Conservation (phyloP, 1,140 invertebrate species). For the Sarcophaga bullata region DNA sequence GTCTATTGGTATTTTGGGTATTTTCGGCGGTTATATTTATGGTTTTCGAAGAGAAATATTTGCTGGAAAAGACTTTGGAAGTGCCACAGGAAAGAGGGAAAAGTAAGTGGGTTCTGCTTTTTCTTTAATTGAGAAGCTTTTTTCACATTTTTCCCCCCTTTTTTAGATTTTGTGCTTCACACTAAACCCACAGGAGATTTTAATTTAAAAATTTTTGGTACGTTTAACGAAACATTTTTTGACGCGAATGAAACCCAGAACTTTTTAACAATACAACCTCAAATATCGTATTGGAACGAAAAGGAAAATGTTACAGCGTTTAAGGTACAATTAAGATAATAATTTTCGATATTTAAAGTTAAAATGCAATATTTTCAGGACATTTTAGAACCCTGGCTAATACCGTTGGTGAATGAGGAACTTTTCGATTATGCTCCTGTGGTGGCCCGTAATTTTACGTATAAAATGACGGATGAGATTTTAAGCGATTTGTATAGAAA, state of each 20-base stretch:
- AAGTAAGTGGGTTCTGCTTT: slow-evolving; percentile 47
- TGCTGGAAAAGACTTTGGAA: slow-evolving; percentile 58
- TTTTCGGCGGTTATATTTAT: slow-evolving; percentile 57
- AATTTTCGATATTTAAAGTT: neutral
- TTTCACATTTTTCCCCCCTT: neutral
- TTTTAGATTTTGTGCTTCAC: slow-evolving; percentile 53
- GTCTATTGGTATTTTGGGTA: slow-evolving; percentile 55
- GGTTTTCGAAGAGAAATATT: slow-evolving; percentile 58
- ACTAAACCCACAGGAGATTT: slow-evolving; percentile 60
- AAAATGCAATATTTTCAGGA: slow-evolving; percentile 46
- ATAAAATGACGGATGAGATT: slow-evolving; percentile 51
- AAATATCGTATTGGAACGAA: slow-evolving; percentile 47
- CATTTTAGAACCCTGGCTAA: slow-evolving; percentile 54
- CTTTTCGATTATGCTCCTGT: slow-evolving; percentile 50
- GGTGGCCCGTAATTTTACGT: slow-evolving; percentile 54
- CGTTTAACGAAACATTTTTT: slow-evolving; percentile 50
- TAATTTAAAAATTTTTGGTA: slow-evolving; percentile 52
- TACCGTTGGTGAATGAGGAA: slow-evolving; percentile 50
- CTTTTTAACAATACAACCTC: slow-evolving; percentile 57
- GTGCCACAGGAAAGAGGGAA: slow-evolving; percentile 56
- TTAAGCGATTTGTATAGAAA: slow-evolving; percentile 42
- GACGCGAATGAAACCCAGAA: slow-evolving; percentile 40
- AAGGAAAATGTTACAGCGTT: slow-evolving; percentile 13
- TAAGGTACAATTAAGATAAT: slow-evolving; percentile 13
- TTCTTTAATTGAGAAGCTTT: neutral